Base-by-base conservation (phyloP, 1,140 invertebrate species). In the Lucilia sericata region DNA sequence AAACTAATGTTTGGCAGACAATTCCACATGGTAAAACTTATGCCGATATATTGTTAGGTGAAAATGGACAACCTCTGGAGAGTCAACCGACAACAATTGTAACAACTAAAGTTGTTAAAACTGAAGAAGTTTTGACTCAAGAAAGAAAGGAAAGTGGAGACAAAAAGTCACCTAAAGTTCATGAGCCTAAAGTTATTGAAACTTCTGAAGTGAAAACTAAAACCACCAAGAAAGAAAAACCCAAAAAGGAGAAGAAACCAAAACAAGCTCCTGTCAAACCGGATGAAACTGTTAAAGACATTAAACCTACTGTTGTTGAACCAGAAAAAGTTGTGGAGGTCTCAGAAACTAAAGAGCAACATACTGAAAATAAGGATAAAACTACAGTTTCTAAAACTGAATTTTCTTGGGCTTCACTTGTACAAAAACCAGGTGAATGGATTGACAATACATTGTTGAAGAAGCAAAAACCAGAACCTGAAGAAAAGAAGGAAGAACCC, bases 391-490 rank as follows among this genome's bases (percentile, higher is more conserved):
- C 65, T 49, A 74, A 83, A 36, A 82, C 88, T 8, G 88, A 87
- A 47, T 21, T 90, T 19, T 88, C 86, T 19, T 90, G 89, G 89
- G 88, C 89, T 34, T 87, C 89, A 14, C 81, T 90, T 49, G 88
- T 90, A 13, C 86, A 84, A 36, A 87, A 86, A 70, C 89, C 89
- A 30, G 89, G 89, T 8, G 89, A 90, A 82, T 90, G 89, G 89
- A 83, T 86, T 5, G 89, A 90, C 65, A 86, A 75, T 36, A 82
- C 81, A 0, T 25, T 84, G 25, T 19, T 55, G 70, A 42, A 82
- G 34, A 82, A 84, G 21, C 21, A 84, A 60, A 81, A 82, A 76
- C n/a, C 65, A 17, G 42, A 17, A 70, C 55, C 49, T 3, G 30
- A 10, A 7, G 80, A 78, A 60, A 80, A 80, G 34, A 21, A 36